Evolutionary conservation across 1,140 invertebrate species (phyloP).

Genomic region (Cardiocondyla obscurior): DNA sequence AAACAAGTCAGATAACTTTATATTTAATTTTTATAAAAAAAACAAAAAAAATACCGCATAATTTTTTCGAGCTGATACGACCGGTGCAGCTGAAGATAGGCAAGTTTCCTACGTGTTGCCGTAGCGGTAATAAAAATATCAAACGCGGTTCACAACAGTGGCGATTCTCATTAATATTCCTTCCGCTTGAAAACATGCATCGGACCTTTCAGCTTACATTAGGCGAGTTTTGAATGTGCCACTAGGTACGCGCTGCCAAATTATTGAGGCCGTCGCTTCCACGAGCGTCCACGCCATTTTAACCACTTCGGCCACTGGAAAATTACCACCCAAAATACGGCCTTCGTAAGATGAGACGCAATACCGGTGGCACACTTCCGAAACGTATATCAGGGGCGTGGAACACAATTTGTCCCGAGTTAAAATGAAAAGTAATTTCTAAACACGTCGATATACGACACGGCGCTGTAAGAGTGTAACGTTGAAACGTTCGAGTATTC

Average conservation of each 20-base stretch:
- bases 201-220: constrained; percentile 17
- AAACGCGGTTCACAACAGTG: background rate
- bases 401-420: background rate
- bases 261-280: constrained; percentile 26
- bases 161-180: constrained; percentile 19
- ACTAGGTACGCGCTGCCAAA: background rate
- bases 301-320: constrained; percentile 14
- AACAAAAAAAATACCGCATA: no score
- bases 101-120: no score
- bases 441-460: background rate
- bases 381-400: background rate
- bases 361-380: background rate
- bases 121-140: no score
- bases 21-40: no score
- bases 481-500: no score
- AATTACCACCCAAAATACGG: constrained; percentile 27
- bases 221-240: background rate
- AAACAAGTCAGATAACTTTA: no score
- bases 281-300: background rate
- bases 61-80: no score
- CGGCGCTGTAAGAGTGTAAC: background rate
- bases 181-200: constrained; percentile 1
- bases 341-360: background rate
- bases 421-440: background rate
- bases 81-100: no score